phyloP scores from a whole-genome alignment of 2,888 invertebrate species.

The Pelosia muscerda region DNA sequence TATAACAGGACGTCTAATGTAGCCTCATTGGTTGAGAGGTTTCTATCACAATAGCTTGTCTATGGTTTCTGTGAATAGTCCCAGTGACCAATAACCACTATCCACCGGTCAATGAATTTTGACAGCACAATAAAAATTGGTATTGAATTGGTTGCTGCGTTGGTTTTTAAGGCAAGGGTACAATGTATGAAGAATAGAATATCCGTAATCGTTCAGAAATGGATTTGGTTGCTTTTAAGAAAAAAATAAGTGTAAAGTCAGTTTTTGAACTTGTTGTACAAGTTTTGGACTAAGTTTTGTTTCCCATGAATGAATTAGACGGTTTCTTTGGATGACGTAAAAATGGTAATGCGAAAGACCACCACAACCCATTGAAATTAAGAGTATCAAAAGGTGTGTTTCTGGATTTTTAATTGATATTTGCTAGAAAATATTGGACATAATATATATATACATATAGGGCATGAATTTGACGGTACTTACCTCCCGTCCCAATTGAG shows the following conservation, averaged over 20 bases:
- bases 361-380: too few species aligned
- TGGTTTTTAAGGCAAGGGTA: conserved; percentile 41
- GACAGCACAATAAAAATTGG: conserved; percentile 55
- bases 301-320: too few species aligned
- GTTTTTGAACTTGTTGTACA: too few species aligned
- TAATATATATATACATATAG: too few species aligned
- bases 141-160: conserved; percentile 43
- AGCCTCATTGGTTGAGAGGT: conserved; percentile 55
- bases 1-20: conserved; percentile 57
- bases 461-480: too few species aligned
- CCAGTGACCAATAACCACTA: conserved; percentile 46
- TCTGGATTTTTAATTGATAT: too few species aligned
- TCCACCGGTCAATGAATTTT: conserved; percentile 56
- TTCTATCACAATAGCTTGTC: conserved; percentile 48
- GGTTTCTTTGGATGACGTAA: too few species aligned
- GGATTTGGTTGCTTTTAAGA: background rate
- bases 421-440: too few species aligned
- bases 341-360: too few species aligned
- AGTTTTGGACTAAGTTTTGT: too few species aligned
- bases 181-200: conserved; percentile 21
- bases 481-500: too few species aligned
- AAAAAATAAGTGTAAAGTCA: background rate
- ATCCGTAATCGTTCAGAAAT: background rate
- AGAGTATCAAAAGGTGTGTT: too few species aligned
- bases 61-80: conserved; percentile 45